phyloP scores from a whole-genome alignment of 30 jellyfish, hydroid and myxozoan species.

The Mastigias papua region DNA sequence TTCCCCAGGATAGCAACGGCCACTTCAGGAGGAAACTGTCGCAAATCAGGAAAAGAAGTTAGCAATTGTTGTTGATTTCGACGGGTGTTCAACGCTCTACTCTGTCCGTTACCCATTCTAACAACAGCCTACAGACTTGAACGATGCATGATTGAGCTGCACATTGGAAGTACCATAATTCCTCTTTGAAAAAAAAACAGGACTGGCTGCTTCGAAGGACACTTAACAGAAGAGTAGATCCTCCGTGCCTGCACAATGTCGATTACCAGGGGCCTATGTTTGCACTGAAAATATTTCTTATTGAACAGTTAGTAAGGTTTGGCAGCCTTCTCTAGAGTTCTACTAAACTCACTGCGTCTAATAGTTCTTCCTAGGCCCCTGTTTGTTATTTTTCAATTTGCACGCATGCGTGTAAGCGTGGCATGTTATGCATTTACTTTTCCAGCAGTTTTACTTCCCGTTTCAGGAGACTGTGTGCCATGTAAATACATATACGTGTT shows the following conservation, averaged over 20 bases:
- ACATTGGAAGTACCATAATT: no score
- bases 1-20: slow-evolving; percentile 89
- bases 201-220: no score
- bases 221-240: neutral
- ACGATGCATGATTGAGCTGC: neutral
- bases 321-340: neutral
- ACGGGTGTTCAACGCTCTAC: slow-evolving; percentile 38
- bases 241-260: neutral
- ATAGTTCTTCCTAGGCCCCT: neutral
- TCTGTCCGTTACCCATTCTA: slow-evolving; percentile 60
- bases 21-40: slow-evolving; percentile 93
- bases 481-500: no score
- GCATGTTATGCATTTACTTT: neutral
- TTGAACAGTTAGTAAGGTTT: neutral
- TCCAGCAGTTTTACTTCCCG: neutral
- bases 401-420: slow-evolving; percentile 14
- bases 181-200: no score
- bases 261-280: neutral
- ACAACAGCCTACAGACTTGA: neutral
- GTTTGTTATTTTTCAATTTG: neutral
- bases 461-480: neutral
- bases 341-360: slow-evolving; percentile 1
- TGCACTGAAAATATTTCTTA: no score
- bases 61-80: slow-evolving; percentile 43
- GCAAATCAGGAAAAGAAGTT: slow-evolving; percentile 74